Conservation (phyloP, 2,113 vertebrate species). For the Silurus asotus region DNA sequence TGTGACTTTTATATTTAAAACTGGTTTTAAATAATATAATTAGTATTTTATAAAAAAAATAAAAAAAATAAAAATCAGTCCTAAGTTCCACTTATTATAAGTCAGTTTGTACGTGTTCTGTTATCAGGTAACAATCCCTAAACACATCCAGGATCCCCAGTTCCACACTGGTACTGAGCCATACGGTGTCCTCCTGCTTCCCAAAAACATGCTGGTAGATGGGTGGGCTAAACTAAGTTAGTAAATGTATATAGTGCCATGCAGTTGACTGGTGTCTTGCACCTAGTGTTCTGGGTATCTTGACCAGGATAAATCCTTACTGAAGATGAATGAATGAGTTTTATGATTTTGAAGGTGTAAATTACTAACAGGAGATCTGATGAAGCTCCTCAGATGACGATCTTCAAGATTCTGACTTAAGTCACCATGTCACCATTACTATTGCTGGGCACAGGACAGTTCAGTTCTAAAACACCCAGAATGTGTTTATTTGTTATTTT, state of each 20-base stretch:
- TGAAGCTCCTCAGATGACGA: background rate
- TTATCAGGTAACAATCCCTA: background rate
- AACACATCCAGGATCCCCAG: background rate
- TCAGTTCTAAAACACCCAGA: background rate
- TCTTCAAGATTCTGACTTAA: background rate
- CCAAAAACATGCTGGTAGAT: background rate
- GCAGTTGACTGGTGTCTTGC: background rate
- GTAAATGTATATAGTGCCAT: too few relatives aligned
- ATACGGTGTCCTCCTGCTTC: background rate
- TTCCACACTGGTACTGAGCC: background rate
- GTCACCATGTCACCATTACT: background rate
- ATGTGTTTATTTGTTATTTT: background rate
- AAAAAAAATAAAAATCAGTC: too few relatives aligned
- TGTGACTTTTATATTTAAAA: too few relatives aligned
- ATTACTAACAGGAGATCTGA: background rate
- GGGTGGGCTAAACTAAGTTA: background rate
- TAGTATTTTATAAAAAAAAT: too few relatives aligned
- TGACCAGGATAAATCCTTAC: background rate
- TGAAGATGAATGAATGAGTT: background rate
- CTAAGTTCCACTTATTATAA: background rate
- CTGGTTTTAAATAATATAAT: too few relatives aligned
- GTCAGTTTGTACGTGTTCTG: background rate
- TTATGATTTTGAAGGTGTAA: background rate
- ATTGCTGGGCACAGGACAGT: background rate
- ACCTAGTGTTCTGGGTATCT: background rate